Conservation (phyloP, 2,888 invertebrate species). For the Drosophila niveifrons region DNA sequence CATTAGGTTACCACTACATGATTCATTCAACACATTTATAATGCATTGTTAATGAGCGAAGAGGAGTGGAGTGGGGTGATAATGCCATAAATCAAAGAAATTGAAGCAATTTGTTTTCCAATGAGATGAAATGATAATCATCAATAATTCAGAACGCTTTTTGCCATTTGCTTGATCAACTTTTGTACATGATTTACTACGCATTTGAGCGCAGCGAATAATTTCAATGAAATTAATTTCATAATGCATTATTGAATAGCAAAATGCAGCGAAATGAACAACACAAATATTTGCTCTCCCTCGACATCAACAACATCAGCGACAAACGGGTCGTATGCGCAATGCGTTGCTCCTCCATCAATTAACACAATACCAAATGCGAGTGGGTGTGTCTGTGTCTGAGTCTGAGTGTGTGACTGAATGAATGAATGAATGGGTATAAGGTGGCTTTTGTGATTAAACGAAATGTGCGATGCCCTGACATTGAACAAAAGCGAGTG, state of each 20-base stretch:
- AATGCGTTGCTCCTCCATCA: constrained; percentile 54
- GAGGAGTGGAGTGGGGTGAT: neutral
- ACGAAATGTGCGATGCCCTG: constrained; percentile 17
- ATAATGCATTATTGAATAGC: constrained; percentile 53
- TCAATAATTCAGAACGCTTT: constrained; percentile 17
- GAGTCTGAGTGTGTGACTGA: neutral
- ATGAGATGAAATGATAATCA: constrained; percentile 17
- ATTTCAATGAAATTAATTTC: constrained; percentile 55
- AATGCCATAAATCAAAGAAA: constrained; percentile 11
- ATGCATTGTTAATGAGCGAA: constrained; percentile 17
- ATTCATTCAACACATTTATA: constrained; percentile 20
- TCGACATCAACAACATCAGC: constrained; percentile 3
- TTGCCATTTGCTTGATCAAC: constrained; percentile 41
- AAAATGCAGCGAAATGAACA: constrained; percentile 24
- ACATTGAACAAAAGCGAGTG: constrained; percentile 28
- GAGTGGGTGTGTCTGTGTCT: constrained; percentile 1
- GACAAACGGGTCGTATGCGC: constrained; percentile 35
- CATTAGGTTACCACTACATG: constrained; percentile 11
- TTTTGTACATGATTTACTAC: constrained; percentile 41
- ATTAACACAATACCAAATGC: constrained; percentile 55
- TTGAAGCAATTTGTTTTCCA: constrained; percentile 7
- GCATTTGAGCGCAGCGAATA: constrained; percentile 30
- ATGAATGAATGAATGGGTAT: constrained; percentile 12
- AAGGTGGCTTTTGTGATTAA: constrained; percentile 43
- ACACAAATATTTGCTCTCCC: constrained; percentile 42